Percentiles rank a stretch among this genome's conserved stretches.
These are phyloP conservation scores for Australoheros facetus DNA, from an alignment of 2,797 vertebrate genomes.

Conservation along the genomic window DNA sequence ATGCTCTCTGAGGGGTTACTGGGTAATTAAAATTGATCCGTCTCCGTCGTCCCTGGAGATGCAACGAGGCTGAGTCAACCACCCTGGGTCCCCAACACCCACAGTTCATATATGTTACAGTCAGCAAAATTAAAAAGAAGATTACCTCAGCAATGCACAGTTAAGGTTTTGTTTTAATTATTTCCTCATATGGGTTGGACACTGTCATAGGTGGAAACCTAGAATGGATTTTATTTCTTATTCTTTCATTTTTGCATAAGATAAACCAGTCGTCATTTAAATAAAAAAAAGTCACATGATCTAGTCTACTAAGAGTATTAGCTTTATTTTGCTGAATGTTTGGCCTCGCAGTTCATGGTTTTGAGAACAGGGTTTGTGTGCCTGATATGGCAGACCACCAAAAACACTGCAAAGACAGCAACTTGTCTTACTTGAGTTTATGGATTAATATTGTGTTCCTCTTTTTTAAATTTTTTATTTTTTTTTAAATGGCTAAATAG, in stretches of 20 bases:
- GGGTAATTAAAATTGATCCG: constrained; percentile 77
- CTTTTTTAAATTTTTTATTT: too few relatives aligned
- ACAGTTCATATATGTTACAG: not conserved
- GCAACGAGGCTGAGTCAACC: not conserved
- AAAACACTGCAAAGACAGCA: not conserved
- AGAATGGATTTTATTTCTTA: not conserved
- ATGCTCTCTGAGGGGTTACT: constrained; percentile 43
- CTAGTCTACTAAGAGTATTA: not conserved
- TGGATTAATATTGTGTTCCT: not conserved
- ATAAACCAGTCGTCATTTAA: not conserved
- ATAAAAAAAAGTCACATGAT: not conserved
- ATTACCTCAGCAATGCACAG: not conserved
- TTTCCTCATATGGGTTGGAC: not conserved
- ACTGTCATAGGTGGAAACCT: not conserved
- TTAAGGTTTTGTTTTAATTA: not conserved
- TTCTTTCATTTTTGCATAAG: not conserved
- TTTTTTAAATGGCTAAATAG: not conserved
- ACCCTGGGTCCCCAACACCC: constrained; percentile 1
- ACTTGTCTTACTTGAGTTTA: not conserved
- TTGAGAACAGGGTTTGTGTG: not conserved
- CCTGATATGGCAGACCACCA: not conserved
- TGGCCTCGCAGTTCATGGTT: not conserved
- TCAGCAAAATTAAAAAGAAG: constrained; percentile 7
- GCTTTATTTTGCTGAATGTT: too few relatives aligned
- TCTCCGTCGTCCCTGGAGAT: constrained; percentile 45